These are phyloP conservation scores for Eretmocerus hayati DNA, from an alignment of 2,888 invertebrate species.

Conservation along the genomic window DNA sequence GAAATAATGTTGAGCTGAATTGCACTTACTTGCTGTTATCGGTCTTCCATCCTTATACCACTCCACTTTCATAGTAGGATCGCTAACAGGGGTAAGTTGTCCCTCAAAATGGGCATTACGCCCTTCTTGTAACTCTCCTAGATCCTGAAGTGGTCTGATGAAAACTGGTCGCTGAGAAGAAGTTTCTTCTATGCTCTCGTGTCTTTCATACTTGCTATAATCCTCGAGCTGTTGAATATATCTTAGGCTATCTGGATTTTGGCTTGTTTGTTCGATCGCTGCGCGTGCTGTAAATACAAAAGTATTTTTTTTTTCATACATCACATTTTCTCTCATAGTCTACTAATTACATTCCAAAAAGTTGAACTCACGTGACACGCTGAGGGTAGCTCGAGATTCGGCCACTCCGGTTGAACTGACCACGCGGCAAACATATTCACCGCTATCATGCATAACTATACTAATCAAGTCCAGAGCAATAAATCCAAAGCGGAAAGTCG, in stretches of 20 bases:
- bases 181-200: conserved; percentile 76
- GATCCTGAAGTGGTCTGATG: conserved; percentile 78
- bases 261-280: conserved; percentile 79
- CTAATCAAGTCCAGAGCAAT: conserved; percentile 89
- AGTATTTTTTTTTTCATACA: background rate
- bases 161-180: conserved; percentile 77
- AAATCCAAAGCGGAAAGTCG: conserved; percentile 95
- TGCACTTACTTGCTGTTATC: conserved; percentile 78
- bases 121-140: conserved; percentile 83
- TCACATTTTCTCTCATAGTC: background rate
- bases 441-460: conserved; percentile 77
- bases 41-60: conserved; percentile 94
- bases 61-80: conserved; percentile 89
- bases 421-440: conserved; percentile 85
- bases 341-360: too few relatives aligned
- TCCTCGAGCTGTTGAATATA: conserved; percentile 87
- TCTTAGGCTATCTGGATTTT: conserved; percentile 86
- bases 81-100: conserved; percentile 84
- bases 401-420: conserved; percentile 80
- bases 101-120: conserved; percentile 90
- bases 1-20: background rate
- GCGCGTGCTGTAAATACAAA: conserved; percentile 54
- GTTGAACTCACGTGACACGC: conserved; percentile 55
- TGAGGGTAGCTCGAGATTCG: conserved; percentile 75
- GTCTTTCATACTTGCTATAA: conserved; percentile 78